phyloP scores from a whole-genome alignment of 2,113 vertebrate species.

The Orthonyx spaldingii region DNA sequence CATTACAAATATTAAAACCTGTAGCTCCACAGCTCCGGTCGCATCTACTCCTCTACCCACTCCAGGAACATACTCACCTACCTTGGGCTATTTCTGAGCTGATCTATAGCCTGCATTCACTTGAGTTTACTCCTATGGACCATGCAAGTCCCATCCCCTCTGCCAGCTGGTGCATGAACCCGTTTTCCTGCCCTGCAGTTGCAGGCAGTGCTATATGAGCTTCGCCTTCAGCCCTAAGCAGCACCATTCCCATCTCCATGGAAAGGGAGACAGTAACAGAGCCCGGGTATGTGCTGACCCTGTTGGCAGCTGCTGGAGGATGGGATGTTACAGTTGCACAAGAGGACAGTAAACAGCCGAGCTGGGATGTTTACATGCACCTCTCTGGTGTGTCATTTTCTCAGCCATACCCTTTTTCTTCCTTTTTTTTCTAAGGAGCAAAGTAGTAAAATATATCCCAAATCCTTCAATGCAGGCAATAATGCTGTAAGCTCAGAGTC shows the following conservation, averaged over 20 bases:
- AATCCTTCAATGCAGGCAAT: neutral
- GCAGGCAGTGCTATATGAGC: neutral
- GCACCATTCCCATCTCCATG: accelerated
- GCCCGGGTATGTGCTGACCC: accelerated
- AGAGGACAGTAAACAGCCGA: neutral
- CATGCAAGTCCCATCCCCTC: neutral
- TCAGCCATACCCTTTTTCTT: neutral
- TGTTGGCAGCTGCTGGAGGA: neutral
- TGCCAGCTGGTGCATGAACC: neutral
- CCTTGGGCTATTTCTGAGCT: neutral
- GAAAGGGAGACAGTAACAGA: neutral
- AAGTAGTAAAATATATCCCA: neutral
- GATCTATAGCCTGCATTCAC: accelerated
- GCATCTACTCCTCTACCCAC: neutral
- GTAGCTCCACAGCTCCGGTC: accelerated
- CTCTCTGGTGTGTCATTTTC: neutral
- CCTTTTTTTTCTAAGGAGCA: neutral
- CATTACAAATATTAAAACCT: neutral
- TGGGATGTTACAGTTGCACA: neutral
- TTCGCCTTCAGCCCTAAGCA: neutral
- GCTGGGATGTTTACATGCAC: neutral
- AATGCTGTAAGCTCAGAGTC: neutral
- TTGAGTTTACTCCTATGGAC: neutral
- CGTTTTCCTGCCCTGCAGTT: neutral
- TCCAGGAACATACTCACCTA: neutral